Conservation (phyloP, 2,113 vertebrate genomes). For the Lepus timidus region DNA sequence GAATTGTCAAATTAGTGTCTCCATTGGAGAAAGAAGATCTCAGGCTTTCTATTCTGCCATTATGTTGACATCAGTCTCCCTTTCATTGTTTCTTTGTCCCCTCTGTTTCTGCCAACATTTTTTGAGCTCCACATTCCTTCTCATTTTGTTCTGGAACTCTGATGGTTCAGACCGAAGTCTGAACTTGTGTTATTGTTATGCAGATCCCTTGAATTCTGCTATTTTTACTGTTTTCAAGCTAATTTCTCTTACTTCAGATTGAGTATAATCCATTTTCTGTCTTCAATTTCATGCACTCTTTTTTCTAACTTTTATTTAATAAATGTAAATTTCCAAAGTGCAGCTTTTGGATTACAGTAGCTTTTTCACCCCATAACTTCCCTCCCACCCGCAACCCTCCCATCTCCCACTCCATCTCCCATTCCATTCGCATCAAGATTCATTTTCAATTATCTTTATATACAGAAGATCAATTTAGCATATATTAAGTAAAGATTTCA, state of each 20-base stretch:
- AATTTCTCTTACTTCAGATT: conserved; percentile 17
- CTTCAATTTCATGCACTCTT: background rate
- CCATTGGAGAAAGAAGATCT: background rate
- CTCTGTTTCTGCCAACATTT: background rate
- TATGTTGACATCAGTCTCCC: background rate
- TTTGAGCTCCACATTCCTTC: background rate
- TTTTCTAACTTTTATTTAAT: background rate
- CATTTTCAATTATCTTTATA: too few species aligned
- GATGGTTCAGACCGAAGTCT: background rate
- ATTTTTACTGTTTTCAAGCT: background rate
- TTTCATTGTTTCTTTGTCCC: conserved; percentile 15
- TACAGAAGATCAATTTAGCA: too few species aligned
- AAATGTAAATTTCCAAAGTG: too few species aligned
- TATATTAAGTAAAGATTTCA: too few species aligned
- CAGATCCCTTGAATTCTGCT: background rate
- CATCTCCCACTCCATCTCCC: too few species aligned
- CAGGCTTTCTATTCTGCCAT: background rate
- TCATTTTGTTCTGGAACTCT: background rate
- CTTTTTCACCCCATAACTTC: too few species aligned
- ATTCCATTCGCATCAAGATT: too few species aligned
- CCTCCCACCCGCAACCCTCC: too few species aligned
- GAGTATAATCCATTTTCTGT: background rate
- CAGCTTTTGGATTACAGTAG: too few species aligned
- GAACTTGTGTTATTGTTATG: background rate
- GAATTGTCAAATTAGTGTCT: background rate